Percentiles rank a stretch among this genome's conserved stretches.
Evolutionary conservation across 2,797 vertebrate species (phyloP).

Genomic region (Anguilla megastoma): DNA sequence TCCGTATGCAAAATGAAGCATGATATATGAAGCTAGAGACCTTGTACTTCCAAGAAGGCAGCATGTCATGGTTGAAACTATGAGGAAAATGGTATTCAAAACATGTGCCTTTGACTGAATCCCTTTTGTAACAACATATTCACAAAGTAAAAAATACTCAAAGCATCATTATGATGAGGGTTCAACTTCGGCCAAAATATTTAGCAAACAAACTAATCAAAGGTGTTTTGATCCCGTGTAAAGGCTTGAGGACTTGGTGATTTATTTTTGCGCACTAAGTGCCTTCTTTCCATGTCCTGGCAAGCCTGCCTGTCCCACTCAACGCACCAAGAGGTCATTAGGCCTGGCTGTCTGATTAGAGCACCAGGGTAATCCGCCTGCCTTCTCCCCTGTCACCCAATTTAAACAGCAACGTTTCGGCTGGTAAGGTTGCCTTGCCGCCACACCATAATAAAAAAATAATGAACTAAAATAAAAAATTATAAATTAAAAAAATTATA

Average conservation of each 20-base stretch:
- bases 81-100: background rate
- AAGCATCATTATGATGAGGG: background rate
- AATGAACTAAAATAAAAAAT: no score
- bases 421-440: no score
- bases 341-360: constrained; percentile 5
- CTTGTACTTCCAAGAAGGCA: background rate
- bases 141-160: background rate
- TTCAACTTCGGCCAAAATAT: background rate
- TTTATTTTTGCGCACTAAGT: background rate
- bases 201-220: background rate
- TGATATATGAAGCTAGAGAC: background rate
- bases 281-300: background rate
- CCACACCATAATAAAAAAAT: no score
- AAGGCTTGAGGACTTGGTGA: background rate
- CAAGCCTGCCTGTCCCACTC: constrained; percentile 10
- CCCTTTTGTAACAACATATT: background rate
- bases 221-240: background rate
- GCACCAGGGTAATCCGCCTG: background rate
- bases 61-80: background rate
- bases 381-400: constrained; percentile 9
- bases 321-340: constrained; percentile 25
- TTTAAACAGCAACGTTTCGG: background rate
- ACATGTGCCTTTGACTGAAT: background rate
- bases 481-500: no score
- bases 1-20: background rate